These are phyloP conservation scores for Hyppa rectilinea DNA, from an alignment of 2,888 invertebrate species.

Conservation along the genomic window DNA sequence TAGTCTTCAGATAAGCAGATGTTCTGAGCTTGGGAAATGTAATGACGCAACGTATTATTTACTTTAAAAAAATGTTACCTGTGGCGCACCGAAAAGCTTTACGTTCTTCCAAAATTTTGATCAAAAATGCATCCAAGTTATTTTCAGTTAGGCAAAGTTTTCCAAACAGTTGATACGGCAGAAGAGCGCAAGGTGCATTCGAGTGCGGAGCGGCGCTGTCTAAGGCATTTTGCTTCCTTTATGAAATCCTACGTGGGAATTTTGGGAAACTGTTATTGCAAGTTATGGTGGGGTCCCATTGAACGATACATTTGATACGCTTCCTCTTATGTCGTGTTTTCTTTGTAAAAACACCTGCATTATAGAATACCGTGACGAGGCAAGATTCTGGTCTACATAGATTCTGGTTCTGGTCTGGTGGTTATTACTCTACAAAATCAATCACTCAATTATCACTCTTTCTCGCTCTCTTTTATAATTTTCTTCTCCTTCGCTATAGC, in stretches of 20 bases:
- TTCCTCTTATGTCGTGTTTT: too few species aligned
- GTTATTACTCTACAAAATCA: too few species aligned
- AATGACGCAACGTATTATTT: not conserved
- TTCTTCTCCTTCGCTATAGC: too few species aligned
- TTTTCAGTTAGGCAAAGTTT: constrained; percentile 48
- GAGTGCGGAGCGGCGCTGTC: constrained; percentile 30
- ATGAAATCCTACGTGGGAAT: constrained; percentile 61
- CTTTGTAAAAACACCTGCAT: too few species aligned
- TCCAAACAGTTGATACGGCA: constrained; percentile 54
- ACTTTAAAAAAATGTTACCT: not conserved
- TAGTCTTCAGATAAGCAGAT: not conserved
- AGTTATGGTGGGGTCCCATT: constrained; percentile 28
- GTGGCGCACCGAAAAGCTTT: not conserved
- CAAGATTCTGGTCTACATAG: too few species aligned
- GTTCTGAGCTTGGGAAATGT: not conserved
- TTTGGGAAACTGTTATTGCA: constrained; percentile 63
- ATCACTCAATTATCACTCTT: too few species aligned
- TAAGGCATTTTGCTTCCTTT: constrained; percentile 61
- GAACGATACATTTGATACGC: too few species aligned
- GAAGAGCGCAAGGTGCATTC: constrained; percentile 29
- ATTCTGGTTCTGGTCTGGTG: too few species aligned
- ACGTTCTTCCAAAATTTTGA: not conserved
- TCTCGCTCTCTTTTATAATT: too few species aligned
- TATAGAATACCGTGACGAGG: too few species aligned
- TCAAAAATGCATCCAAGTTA: constrained; percentile 47